Evolutionary conservation across 2,113 vertebrate genomes (phyloP), one percentile per base, ranked within the genome.

Genomic region (Synodontis membranacea): DNA sequence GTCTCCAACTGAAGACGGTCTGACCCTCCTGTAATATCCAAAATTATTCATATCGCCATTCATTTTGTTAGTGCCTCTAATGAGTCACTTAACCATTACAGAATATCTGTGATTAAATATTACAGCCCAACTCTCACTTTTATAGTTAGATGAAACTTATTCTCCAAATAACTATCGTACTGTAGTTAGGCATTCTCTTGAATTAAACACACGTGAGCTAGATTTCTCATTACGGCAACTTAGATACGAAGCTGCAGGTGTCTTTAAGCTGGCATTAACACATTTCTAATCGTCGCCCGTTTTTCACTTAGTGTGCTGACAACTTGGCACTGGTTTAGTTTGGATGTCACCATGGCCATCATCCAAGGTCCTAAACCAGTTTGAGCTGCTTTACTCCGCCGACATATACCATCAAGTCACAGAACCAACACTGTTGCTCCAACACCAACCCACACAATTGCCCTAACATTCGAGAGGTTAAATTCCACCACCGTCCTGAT

Each of bases 401-500:
- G 39, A 50, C 48, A 66, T 31, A 19, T 21, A 23, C 62, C 19
- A 64, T 37, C 21, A 58, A 48, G 28, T 84, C 78, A 74, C 34
- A 83, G 39, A 75, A 80, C 11, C 79, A 46, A 80, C 79, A 46
- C 23, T 82, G 85, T 78, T 42, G 21, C 34, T n/a, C 28, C 48
- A 62, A 88, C 46, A 62, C 46, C 66, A 31, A 86, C 56, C 28
- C 58, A 88, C 60, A 88, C 64, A 86, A 78, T 19, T 62, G 25
- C 9, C 42, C 48, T 1, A 39, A 72, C 50, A 54, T 23, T 60
- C 37, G 46, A 17, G 23, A 74, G 87, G 83, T 84, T 88, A 82
- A 82, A 86, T 85, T 80, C 84, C 58, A 87, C 46, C 15, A 60
- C 15, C 74, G 80, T 48, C 84, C 84, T 52, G 84, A 78, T 89